Conservation (phyloP, 2,797 vertebrate species). For the Myiothlypis coronata region DNA sequence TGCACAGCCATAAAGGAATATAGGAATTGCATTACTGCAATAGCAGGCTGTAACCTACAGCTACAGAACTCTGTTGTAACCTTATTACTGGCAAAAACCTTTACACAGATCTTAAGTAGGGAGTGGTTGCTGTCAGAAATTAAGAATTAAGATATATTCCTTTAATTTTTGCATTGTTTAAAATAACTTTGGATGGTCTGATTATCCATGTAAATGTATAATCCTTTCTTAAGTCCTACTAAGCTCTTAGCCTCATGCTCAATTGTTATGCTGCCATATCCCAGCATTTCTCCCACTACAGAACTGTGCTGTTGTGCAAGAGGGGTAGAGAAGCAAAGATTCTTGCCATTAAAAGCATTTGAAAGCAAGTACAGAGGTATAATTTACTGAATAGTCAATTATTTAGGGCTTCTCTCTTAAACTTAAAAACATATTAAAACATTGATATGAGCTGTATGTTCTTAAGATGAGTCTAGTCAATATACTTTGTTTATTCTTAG, state of each 20-base stretch:
- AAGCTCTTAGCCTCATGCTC: neutral
- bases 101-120: neutral
- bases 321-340: neutral
- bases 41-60: neutral
- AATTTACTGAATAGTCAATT: neutral
- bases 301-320: neutral
- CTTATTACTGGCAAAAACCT: neutral
- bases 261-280: neutral
- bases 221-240: neutral
- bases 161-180: neutral
- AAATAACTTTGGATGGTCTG: neutral
- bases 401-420: neutral
- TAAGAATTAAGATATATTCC: neutral
- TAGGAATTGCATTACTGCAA: neutral
- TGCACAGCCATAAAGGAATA: neutral
- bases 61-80: neutral
- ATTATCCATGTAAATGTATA: neutral
- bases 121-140: neutral
- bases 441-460: neutral
- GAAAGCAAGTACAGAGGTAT: neutral
- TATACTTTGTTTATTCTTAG: neutral
- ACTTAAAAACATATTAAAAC: neutral
- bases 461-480: neutral
- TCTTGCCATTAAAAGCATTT: neutral
- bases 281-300: neutral